Percentiles rank a stretch among this genome's conserved stretches.
phyloP scores from a whole-genome alignment of 2,113 vertebrate species.

The Baryphthengus martii region DNA sequence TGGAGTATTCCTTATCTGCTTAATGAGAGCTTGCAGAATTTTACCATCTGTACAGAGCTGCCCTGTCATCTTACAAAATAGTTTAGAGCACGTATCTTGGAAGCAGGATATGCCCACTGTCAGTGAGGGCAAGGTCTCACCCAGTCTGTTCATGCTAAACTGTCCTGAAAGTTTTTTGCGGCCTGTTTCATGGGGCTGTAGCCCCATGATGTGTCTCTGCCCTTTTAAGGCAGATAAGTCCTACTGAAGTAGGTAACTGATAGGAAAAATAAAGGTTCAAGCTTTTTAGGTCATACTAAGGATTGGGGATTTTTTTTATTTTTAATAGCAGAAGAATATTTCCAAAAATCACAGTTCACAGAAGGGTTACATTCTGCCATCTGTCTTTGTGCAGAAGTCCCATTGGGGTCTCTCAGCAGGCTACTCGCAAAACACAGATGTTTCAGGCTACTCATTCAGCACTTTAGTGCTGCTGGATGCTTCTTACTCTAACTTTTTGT shows the following conservation, averaged over 20 bases:
- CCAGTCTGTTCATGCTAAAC: background rate
- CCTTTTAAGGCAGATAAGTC: background rate
- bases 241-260: background rate
- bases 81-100: background rate
- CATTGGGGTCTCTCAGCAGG: slow-evolving; percentile 44
- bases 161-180: background rate
- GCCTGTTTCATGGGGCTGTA: fast-evolving
- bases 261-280: background rate
- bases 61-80: background rate
- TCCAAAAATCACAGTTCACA: slow-evolving; percentile 16
- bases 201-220: background rate
- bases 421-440: slow-evolving; percentile 62
- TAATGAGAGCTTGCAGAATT: background rate
- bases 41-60: background rate
- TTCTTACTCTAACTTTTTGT: background rate
- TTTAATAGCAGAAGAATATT: background rate
- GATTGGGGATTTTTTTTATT: background rate
- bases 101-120: no score
- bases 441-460: slow-evolving; percentile 46
- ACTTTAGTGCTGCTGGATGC: background rate
- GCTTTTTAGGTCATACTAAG: background rate
- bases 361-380: slow-evolving; percentile 57
- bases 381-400: slow-evolving; percentile 55
- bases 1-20: background rate
- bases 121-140: background rate